A percentile compares a stretch with the other conserved stretches of the same genome.
Evolutionary conservation across 2,113 vertebrate species (phyloP).

Genomic region (Rhodinocichla rosea): DNA sequence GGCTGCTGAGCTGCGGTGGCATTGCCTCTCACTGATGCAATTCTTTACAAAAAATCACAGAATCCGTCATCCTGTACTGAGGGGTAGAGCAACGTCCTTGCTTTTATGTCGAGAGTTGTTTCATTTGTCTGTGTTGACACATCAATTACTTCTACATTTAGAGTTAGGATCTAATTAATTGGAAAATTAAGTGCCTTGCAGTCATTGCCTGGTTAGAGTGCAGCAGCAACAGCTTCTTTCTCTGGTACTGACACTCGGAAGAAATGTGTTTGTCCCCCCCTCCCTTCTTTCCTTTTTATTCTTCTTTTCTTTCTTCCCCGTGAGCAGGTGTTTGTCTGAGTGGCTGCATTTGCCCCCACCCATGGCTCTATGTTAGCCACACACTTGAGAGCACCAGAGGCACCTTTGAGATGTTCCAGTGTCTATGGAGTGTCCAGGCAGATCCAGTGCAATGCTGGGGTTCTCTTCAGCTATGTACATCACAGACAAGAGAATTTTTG

Average conservation of each 20-base stretch:
- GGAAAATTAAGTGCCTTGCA: slow-evolving; percentile 22
- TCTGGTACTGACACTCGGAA: neutral
- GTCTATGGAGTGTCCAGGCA: neutral
- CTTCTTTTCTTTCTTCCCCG: neutral
- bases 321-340: neutral
- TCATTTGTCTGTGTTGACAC: slow-evolving; percentile 15
- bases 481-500: neutral
- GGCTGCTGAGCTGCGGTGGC: neutral
- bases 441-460: neutral
- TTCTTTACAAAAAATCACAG: neutral
- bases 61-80: neutral
- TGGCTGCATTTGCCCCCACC: neutral
- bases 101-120: slow-evolving; percentile 11
- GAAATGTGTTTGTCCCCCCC: rapidly evolving
- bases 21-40: neutral
- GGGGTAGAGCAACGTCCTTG: neutral
- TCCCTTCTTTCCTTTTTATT: too few relatives aligned
- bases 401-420: neutral
- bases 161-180: slow-evolving; percentile 40
- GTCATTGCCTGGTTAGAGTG: neutral
- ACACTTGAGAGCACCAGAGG: neutral
- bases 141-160: neutral
- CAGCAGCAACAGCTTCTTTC: neutral
- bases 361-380: neutral
- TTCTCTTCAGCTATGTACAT: neutral